Base-by-base conservation (phyloP, 2,113 vertebrate genomes). In the Beaufortia kweichowensis region DNA sequence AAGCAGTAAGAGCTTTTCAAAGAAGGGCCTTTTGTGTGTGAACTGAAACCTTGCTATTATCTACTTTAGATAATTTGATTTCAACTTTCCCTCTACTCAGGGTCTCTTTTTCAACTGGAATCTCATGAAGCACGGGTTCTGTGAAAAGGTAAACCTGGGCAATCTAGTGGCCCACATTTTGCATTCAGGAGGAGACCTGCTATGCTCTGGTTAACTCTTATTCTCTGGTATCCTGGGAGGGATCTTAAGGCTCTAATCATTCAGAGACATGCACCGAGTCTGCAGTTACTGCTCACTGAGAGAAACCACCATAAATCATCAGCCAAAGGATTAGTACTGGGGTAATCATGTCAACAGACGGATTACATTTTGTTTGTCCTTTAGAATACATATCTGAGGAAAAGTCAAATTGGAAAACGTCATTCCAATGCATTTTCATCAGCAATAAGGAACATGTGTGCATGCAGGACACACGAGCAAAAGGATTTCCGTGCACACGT, bases 301-400 rank as follows among this genome's bases (percentile, higher is more conserved):
- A 72, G 59, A 73, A 76, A 76, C 56, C 19, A 46, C 14, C 26
- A 26, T 1, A 75, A 82, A 75, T 81, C 69, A 71, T 57, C 21
- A 62, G 61, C 29, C 39, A 61, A 17, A 57, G 69, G 85, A 90
- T 92, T 90, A 90, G 67, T 53, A 56, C 74, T 14, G 28, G 76
- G 82, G 84, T 88, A 86, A 81, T 86, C 83, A 26, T 87, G 89
- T 89, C 89, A 85, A 81, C 84, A 64, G 85, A 88, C 85, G 80
- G 90, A 91, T 91, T 91, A 90, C 85, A 88, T 71, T n/a, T 41
- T 50, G 57, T 81, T 77, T 70, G 65, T 63, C 82, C 76, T 39
- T 82, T 78, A 71, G 76, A 77, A 83, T 64, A 81, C 83, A 81
- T 77, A 82, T 83, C 59, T 67, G 73, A 43, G 72, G 77, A 43